These are phyloP conservation scores for Poecilia picta DNA, from an alignment of 2,797 vertebrate genomes.

Conservation along the genomic window DNA sequence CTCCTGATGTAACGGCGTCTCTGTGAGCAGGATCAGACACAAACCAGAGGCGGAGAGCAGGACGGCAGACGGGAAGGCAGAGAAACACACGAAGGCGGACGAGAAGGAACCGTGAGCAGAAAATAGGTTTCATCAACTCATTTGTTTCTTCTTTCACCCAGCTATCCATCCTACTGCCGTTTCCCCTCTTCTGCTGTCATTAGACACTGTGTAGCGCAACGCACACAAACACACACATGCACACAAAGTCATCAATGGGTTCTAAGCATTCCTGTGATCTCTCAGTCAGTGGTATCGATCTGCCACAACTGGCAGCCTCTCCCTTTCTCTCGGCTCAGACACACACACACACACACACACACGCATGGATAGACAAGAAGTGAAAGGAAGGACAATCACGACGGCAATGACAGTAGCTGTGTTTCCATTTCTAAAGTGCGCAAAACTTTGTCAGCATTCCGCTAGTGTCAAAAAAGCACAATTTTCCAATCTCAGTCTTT, in stretches of 20 bases:
- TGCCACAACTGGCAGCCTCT: conserved; percentile 50
- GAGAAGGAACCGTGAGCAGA: conserved; percentile 34
- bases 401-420: conserved; percentile 35
- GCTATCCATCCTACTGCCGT: conserved; percentile 49
- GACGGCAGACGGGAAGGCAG: background rate
- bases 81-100: conserved; percentile 1
- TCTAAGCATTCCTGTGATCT: conserved; percentile 72
- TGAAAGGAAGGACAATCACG: conserved; percentile 28
- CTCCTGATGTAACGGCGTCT: conserved; percentile 22
- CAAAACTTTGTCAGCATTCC: no score
- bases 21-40: conserved; percentile 27
- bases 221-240: conserved; percentile 17
- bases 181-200: conserved; percentile 31
- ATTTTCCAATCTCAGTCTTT: no score
- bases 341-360: conserved; percentile 13
- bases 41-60: conserved; percentile 11
- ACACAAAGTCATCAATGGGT: conserved; percentile 57
- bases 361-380: conserved; percentile 13
- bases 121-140: conserved; percentile 58
- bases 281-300: conserved; percentile 74
- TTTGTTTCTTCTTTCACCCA: conserved; percentile 57
- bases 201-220: conserved; percentile 28
- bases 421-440: background rate
- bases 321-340: conserved; percentile 11
- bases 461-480: no score